Evolutionary conservation across 2,113 vertebrate species (phyloP).

Genomic region (Philantomba maxwellii): DNA sequence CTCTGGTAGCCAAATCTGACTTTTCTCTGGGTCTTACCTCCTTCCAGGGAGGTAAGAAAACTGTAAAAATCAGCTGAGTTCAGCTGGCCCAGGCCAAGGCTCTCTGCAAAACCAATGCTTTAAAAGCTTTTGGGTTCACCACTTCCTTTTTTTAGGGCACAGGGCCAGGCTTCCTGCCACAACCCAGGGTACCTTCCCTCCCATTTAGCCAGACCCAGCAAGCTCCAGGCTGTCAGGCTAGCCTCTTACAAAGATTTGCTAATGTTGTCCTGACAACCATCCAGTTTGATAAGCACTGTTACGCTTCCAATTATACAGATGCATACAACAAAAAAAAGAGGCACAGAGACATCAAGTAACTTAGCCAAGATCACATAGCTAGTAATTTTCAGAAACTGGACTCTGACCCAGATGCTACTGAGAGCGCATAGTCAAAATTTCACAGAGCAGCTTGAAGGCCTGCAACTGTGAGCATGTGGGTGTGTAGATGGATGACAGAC

Average conservation of each 20-base stretch:
- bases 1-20: not conserved
- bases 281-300: not conserved
- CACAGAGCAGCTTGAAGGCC: not conserved
- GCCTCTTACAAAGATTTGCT: not conserved
- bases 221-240: not conserved
- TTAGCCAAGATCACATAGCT: not conserved
- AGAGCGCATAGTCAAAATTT: not conserved
- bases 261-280: not conserved
- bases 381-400: not conserved
- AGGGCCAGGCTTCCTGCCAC: not conserved
- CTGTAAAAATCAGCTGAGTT: not conserved
- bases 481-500: not conserved
- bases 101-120: not conserved
- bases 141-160: not conserved
- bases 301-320: not conserved
- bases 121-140: not conserved
- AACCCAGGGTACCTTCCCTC: not conserved
- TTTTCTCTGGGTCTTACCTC: not conserved
- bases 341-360: not conserved
- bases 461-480: not conserved
- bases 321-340: not conserved
- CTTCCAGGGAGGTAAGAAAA: not conserved
- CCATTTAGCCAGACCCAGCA: rapidly evolving
- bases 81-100: not conserved
- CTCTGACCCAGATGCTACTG: not conserved